Evolutionary conservation across 2,888 invertebrate genomes (phyloP).

Genomic region (Zhengitettix transpicula): DNA sequence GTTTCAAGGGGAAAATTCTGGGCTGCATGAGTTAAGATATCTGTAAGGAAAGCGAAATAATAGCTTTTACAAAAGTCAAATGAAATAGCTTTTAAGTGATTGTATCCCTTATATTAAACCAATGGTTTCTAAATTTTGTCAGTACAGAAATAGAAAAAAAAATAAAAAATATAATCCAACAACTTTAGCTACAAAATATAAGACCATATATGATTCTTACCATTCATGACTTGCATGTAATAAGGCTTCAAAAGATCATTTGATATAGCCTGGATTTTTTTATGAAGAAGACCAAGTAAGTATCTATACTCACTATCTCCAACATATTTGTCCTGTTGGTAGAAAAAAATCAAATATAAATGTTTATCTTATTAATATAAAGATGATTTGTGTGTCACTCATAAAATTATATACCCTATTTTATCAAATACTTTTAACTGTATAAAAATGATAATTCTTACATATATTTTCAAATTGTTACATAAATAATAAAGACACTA

Average conservation of each 20-base stretch:
- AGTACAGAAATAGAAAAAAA: background rate
- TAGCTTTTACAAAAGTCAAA: background rate
- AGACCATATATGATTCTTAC: slow-evolving; percentile 3
- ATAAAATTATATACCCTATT: background rate
- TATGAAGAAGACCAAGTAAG: slow-evolving; percentile 25
- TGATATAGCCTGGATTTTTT: slow-evolving; percentile 19
- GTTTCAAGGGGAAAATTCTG: slow-evolving; percentile 28
- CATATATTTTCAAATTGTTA: no score
- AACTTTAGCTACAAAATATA: background rate
- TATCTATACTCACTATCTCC: slow-evolving; percentile 29
- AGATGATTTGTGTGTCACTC: no score
- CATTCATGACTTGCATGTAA: slow-evolving; percentile 12
- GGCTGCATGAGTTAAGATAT: slow-evolving; percentile 28
- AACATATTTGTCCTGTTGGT: slow-evolving; percentile 25
- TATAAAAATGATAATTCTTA: background rate
- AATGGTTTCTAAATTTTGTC: background rate
- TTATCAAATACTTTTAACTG: background rate
- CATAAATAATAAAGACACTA: no score
- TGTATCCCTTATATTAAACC: background rate
- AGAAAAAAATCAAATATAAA: no score
- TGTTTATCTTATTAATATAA: no score
- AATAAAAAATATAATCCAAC: background rate
- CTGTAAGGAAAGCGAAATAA: slow-evolving; percentile 19
- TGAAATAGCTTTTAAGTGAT: background rate
- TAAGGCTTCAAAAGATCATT: slow-evolving; percentile 14